Conservation (phyloP, 2,113 vertebrate species). For the Oryzias woworae region DNA sequence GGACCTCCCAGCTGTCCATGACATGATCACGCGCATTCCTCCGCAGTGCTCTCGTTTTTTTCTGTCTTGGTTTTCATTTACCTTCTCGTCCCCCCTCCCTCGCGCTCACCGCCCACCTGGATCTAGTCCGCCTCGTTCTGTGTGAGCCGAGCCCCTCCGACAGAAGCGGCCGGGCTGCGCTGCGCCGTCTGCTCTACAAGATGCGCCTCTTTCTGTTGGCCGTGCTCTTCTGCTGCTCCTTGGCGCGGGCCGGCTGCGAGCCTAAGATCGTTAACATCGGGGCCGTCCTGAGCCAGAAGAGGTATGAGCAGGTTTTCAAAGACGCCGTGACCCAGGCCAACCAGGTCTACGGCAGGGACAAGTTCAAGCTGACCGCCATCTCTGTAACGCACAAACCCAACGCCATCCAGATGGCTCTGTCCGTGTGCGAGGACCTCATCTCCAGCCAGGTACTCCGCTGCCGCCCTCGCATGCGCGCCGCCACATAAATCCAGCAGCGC, state of each 20-base stretch:
- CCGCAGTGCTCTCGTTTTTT: conserved; percentile 63
- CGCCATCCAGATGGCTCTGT: conserved; percentile 97
- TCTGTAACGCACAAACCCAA: conserved; percentile 96
- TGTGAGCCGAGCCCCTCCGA: conserved; percentile 62
- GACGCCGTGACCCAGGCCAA: conserved; percentile 94
- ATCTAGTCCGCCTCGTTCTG: conserved; percentile 29
- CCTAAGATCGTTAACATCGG: conserved; percentile 96
- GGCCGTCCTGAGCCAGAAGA: conserved; percentile 94
- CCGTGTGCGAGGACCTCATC: conserved; percentile 97
- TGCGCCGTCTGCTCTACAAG: conserved; percentile 54
- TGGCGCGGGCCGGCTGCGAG: conserved; percentile 90
- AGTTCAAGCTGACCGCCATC: conserved; percentile 96
- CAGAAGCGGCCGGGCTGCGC: conserved; percentile 54
- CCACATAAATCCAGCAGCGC: background rate
- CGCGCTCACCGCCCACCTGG: conserved; percentile 52
- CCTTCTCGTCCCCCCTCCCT: conserved; percentile 13
- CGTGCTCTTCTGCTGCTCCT: conserved; percentile 88
- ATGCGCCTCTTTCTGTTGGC: conserved; percentile 86
- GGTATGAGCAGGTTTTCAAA: conserved; percentile 94
- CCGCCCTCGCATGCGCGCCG: conserved; percentile 11
- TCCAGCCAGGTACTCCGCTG: conserved; percentile 86
- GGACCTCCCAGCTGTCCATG: conserved; percentile 19
- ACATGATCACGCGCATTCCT: conserved; percentile 64
- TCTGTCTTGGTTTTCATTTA: conserved; percentile 5
- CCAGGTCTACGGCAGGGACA: conserved; percentile 92